These are phyloP conservation scores for Cecidostiba fungosa DNA, from an alignment of 2,888 invertebrate genomes.

Conservation along the genomic window DNA sequence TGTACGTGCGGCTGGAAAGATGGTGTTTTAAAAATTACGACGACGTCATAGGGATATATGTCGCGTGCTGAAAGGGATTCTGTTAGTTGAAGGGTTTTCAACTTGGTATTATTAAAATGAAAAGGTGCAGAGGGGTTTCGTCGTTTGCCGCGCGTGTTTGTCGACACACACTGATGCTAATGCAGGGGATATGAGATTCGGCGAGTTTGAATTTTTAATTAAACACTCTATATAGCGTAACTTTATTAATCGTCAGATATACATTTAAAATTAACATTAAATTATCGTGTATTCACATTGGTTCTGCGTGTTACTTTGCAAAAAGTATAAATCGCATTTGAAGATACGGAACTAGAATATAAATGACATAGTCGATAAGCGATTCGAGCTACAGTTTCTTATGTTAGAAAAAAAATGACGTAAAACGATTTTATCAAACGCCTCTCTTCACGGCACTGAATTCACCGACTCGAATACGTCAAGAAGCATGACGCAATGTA, in stretches of 20 bases:
- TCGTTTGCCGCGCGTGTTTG: background rate
- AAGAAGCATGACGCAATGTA: no score
- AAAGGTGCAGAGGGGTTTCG: background rate
- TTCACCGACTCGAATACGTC: background rate
- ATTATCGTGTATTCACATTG: background rate
- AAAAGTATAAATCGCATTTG: background rate
- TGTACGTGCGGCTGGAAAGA: background rate
- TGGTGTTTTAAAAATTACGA: background rate
- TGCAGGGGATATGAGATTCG: no score
- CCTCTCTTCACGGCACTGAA: slow-evolving; percentile 4
- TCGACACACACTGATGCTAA: background rate
- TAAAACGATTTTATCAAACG: background rate
- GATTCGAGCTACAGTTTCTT: background rate
- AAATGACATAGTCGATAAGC: background rate
- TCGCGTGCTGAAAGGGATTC: background rate
- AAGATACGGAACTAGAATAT: background rate
- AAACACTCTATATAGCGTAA: background rate
- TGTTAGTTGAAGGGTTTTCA: background rate
- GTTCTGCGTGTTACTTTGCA: background rate
- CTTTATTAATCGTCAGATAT: background rate
- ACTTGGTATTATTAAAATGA: slow-evolving; percentile 9
- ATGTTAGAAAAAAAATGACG: no score
- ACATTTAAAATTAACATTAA: background rate
- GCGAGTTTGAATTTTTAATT: no score
- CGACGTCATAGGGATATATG: background rate